Evolutionary conservation across 2,888 invertebrate genomes (phyloP).

Genomic region (Hydrotaea diabolus): DNA sequence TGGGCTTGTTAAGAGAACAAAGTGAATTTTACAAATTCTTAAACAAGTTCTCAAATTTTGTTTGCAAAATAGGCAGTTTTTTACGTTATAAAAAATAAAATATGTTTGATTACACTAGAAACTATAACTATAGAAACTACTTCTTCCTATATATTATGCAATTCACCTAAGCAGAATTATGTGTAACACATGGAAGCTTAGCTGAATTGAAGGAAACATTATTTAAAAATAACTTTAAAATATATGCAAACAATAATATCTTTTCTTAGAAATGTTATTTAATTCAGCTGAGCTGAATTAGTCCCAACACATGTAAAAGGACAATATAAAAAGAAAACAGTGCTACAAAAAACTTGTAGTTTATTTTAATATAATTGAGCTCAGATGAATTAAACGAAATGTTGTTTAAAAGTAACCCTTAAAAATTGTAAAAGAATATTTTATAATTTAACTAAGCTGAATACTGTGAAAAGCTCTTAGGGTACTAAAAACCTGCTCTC

Average conservation of each 20-base stretch:
- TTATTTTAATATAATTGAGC: slow-evolving; percentile 28
- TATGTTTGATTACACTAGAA: too few species aligned
- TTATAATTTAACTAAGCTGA: slow-evolving; percentile 2
- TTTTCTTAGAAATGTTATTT: neutral
- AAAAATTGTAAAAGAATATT: neutral
- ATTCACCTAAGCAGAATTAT: slow-evolving; percentile 22
- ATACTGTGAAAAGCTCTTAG: neutral
- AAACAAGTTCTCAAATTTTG: too few species aligned
- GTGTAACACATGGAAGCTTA: neutral
- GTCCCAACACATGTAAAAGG: too few species aligned
- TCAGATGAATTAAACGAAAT: slow-evolving; percentile 10
- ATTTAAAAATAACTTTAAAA: too few species aligned
- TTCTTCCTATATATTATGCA: too few species aligned
- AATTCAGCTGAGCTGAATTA: slow-evolving; percentile 33
- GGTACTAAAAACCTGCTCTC: too few species aligned
- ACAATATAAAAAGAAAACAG: slow-evolving; percentile 21
- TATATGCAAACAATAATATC: neutral
- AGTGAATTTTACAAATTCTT: slow-evolving; percentile 9
- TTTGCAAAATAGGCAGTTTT: too few species aligned
- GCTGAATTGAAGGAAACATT: neutral
- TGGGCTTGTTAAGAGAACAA: neutral
- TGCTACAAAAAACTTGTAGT: neutral
- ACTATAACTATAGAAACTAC: too few species aligned
- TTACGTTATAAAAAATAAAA: too few species aligned
- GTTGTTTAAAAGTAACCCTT: too few species aligned